Conservation (phyloP, 2,888 invertebrate species). For the Limenitis camilla region DNA sequence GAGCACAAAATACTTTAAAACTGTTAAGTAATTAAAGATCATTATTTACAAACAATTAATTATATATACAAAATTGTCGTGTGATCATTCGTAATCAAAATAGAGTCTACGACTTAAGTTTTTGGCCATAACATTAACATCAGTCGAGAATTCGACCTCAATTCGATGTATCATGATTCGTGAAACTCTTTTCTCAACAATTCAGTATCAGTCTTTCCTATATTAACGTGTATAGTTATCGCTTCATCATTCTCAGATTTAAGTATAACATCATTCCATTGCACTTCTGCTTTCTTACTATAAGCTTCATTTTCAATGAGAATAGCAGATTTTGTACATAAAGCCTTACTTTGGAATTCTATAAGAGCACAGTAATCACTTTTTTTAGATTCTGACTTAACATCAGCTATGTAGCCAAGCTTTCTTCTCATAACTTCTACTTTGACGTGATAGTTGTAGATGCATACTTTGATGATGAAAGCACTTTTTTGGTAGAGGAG, state of each 20-base stretch:
- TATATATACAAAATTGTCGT: not conserved
- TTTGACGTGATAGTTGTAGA: slow-evolving; percentile 65
- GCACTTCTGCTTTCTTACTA: slow-evolving; percentile 65
- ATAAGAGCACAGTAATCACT: slow-evolving; percentile 64
- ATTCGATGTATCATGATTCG: slow-evolving; percentile 32
- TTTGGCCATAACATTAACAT: slow-evolving; percentile 8
- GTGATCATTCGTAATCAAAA: not conserved
- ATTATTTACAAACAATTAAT: not conserved
- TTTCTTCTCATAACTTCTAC: slow-evolving; percentile 67
- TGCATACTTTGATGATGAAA: slow-evolving; percentile 68
- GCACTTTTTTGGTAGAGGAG: slow-evolving; percentile 64
- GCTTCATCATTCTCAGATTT: slow-evolving; percentile 66
- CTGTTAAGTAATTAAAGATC: too few relatives aligned
- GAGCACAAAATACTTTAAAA: too few relatives aligned
- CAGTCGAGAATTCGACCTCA: not conserved
- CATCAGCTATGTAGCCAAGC: slow-evolving; percentile 58
- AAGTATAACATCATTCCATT: slow-evolving; percentile 64
- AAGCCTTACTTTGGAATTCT: slow-evolving; percentile 65
- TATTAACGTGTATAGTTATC: slow-evolving; percentile 66
- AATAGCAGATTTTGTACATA: slow-evolving; percentile 62
- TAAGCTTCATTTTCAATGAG: slow-evolving; percentile 64
- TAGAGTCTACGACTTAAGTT: slow-evolving; percentile 10
- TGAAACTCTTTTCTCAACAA: slow-evolving; percentile 39
- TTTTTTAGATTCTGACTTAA: slow-evolving; percentile 54
- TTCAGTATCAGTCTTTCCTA: slow-evolving; percentile 48